Conservation (phyloP, 2,888 invertebrate species). For the Anoncus sp. region DNA sequence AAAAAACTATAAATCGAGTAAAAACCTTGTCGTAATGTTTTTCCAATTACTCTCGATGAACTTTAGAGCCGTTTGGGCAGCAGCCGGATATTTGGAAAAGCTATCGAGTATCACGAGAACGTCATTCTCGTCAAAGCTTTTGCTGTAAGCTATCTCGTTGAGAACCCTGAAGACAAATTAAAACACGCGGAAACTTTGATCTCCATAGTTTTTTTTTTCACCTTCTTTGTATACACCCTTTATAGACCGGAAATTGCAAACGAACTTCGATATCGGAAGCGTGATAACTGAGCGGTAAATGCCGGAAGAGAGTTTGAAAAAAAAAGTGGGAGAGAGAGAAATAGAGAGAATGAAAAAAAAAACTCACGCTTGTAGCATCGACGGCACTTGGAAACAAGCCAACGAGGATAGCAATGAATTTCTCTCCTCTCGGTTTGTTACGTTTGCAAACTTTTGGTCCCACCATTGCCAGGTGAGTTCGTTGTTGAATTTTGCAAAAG, state of each 20-base stretch:
- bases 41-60: constrained; percentile 77
- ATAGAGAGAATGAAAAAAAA: constrained; percentile 1
- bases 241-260: constrained; percentile 56
- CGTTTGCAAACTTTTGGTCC: constrained; percentile 67
- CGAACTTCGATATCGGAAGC: constrained; percentile 48
- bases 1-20: neutral
- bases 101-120: constrained; percentile 72
- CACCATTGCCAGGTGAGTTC: constrained; percentile 75
- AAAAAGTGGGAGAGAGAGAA: neutral
- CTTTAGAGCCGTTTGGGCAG: constrained; percentile 74
- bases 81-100: constrained; percentile 76
- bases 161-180: constrained; percentile 69
- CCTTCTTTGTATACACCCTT: constrained; percentile 12
- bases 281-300: constrained; percentile 13
- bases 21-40: constrained; percentile 73
- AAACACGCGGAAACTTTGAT: constrained; percentile 17
- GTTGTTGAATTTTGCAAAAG: constrained; percentile 75
- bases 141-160: constrained; percentile 73
- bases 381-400: constrained; percentile 77
- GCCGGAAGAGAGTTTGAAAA: constrained; percentile 5
- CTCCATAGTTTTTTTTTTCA: constrained; percentile 26
- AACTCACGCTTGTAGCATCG: constrained; percentile 78
- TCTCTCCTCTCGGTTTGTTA: constrained; percentile 73
- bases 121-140: constrained; percentile 71
- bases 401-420: constrained; percentile 75